Evolutionary conservation across 2,797 vertebrate genomes (phyloP).

Genomic region (Mustela erminea): DNA sequence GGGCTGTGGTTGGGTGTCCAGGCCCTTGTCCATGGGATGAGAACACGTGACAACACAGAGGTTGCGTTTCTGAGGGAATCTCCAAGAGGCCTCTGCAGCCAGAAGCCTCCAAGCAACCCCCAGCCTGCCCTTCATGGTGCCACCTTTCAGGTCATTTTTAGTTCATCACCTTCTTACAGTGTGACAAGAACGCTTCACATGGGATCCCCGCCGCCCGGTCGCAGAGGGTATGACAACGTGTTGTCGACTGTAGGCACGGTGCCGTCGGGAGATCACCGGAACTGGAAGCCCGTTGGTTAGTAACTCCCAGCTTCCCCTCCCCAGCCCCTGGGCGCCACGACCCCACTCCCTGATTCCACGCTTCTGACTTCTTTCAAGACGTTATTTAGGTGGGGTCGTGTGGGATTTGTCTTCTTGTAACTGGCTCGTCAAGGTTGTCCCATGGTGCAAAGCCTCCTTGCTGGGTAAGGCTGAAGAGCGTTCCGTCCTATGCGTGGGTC

Average conservation of each 20-base stretch:
- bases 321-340: neutral
- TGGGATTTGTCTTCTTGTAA: neutral
- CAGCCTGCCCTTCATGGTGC: fast-evolving
- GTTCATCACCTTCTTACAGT: neutral
- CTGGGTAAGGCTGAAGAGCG: neutral
- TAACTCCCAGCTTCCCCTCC: neutral
- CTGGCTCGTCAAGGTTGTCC: too few relatives aligned
- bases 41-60: too few relatives aligned
- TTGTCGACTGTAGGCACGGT: neutral
- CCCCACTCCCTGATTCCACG: neutral
- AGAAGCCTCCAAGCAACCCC: too few relatives aligned
- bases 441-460: too few relatives aligned
- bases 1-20: too few relatives aligned
- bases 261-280: neutral
- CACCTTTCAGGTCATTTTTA: neutral
- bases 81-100: neutral
- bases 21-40: neutral
- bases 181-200: neutral
- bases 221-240: fast-evolving
- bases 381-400: neutral
- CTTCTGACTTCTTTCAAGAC: neutral
- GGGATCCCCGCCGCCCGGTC: too few relatives aligned
- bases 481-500: fast-evolving
- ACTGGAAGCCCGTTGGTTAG: neutral
- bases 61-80: neutral